A percentile compares a stretch with the other conserved stretches of the same genome.
phyloP scores from a whole-genome alignment of 2,113 vertebrate species.

The Nothobranchius furzeri region DNA sequence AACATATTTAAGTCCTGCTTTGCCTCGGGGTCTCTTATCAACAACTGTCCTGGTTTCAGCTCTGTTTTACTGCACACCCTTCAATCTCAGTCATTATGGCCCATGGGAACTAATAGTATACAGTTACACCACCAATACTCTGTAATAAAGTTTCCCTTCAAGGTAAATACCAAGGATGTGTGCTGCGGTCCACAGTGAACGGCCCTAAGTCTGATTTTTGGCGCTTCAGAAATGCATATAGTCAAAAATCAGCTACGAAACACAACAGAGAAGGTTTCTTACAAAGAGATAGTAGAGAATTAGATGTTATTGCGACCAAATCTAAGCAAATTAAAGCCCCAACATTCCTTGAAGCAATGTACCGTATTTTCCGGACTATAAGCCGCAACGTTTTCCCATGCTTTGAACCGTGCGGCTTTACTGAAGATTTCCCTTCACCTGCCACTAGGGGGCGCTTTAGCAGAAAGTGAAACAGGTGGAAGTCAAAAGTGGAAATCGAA shows the following conservation, averaged over 20 bases:
- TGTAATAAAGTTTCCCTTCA: conserved; percentile 76
- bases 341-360: no score
- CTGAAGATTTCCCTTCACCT: no score
- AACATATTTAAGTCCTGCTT: conserved; percentile 20
- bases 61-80: conserved; percentile 60
- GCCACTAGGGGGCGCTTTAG: no score
- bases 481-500: no score
- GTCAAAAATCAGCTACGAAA: not conserved
- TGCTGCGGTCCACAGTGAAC: conserved; percentile 36
- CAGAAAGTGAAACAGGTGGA: no score
- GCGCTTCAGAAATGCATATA: conserved; percentile 34
- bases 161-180: conserved; percentile 53
- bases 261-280: conserved; percentile 1
- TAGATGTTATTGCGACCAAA: conserved; percentile 29
- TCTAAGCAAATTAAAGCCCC: no score
- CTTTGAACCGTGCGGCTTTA: no score
- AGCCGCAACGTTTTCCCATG: no score
- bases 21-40: conserved; percentile 35
- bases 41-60: conserved; percentile 39
- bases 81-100: conserved; percentile 75
- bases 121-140: conserved; percentile 65
- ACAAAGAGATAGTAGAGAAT: conserved; percentile 33
- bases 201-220: conserved; percentile 17
- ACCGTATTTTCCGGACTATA: no score
- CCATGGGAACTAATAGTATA: conserved; percentile 73